Base-by-base conservation (phyloP, 2,797 vertebrate genomes). In the Falco rusticolus region DNA sequence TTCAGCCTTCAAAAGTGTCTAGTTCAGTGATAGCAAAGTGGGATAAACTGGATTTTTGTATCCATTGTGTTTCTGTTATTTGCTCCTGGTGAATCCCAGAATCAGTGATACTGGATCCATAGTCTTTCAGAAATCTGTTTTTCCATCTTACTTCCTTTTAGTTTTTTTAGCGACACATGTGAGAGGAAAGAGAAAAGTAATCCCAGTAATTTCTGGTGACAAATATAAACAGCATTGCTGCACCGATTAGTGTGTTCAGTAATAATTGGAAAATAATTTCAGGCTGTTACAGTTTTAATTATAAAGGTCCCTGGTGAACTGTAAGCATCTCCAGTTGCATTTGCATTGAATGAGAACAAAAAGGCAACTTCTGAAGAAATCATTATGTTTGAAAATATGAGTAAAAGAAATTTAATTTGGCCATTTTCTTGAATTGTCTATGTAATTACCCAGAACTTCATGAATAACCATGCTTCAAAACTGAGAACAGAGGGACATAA, bases 211-310 rank as follows among this genome's bases (percentile, higher is more conserved):
- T 96, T 95, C 69, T 92, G 50, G 39, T 89, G 72, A 64, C 37
- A 91, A 87, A 87, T 71, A 48, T 65, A 94, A 93, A 60, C 63
- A 86, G 50, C 25, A 54, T 84, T 94, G 31, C 76, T 91, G 21
- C 59, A 86, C 53, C 3, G 0, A 69, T 41, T 75, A 31, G 25
- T 94, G 54, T 51, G 13, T 76, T 89, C 69, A 83, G 59, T 82
- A 94, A 74, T 79, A 94, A 96, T 24, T 94, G 61, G 61, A 89
- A 94, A 92, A 96, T 82, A 90, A 92, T 94, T 94, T 91, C 59
- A 76, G 65, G 18, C 70, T 83, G 18, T 90, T 96, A 76, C 34
- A 72, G 41, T 80, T 82, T 79, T 86, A 84, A 88, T 95, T 91
- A 70, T 88, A 92, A 96, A 81, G 17, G 34, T 95, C 65, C 61